Evolutionary conservation across 2,797 vertebrate genomes (phyloP).

Genomic region (Triplophysa bombifrons): DNA sequence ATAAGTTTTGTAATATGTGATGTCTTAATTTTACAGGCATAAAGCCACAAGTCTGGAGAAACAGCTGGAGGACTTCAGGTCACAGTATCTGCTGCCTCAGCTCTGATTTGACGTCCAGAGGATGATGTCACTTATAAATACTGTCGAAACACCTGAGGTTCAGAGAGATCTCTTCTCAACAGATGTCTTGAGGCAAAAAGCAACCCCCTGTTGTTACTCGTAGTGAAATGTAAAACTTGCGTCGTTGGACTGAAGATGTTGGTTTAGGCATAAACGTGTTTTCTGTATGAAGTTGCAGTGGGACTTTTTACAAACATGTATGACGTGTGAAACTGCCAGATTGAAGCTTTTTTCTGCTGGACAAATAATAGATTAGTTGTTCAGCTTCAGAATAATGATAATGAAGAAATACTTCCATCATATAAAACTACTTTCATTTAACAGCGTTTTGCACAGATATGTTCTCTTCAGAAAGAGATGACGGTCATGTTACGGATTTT

Average conservation of each 20-base stretch:
- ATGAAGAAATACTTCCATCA: background rate
- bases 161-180: background rate
- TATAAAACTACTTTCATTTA: slow-evolving; percentile 31
- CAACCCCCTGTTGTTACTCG: background rate
- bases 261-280: slow-evolving; percentile 17
- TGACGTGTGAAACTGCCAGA: slow-evolving; percentile 62
- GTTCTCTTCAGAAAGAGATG: slow-evolving; percentile 23
- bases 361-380: slow-evolving; percentile 4
- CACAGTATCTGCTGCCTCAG: slow-evolving; percentile 85
- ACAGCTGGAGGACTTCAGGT: slow-evolving; percentile 88
- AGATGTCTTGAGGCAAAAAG: background rate
- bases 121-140: background rate
- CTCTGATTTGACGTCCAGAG: slow-evolving; percentile 54
- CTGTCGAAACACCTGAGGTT: background rate
- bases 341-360: slow-evolving; percentile 1
- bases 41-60: slow-evolving; percentile 90
- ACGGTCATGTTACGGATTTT: slow-evolving; percentile 35
- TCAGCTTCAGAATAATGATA: background rate
- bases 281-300: slow-evolving; percentile 40
- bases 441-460: slow-evolving; percentile 4
- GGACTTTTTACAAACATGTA: slow-evolving; percentile 53
- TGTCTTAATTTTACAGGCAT: slow-evolving; percentile 78
- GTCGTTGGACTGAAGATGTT: slow-evolving; percentile 6
- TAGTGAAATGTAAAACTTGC: background rate
- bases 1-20: background rate